These are phyloP conservation scores for Batillaria attramentaria DNA, from an alignment of 1,140 invertebrate species.

Conservation along the genomic window DNA sequence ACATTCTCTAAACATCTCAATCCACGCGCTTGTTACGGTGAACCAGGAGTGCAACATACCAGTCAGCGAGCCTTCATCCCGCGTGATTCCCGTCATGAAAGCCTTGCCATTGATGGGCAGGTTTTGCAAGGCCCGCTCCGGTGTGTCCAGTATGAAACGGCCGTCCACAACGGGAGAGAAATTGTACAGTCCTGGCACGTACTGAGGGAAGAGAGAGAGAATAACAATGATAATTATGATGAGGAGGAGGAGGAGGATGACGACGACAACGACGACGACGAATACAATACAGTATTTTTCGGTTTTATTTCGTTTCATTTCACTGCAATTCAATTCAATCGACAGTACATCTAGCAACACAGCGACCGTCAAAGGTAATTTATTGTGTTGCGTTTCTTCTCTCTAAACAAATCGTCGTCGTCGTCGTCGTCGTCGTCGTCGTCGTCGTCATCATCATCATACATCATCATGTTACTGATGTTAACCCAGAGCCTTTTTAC, in stretches of 20 bases:
- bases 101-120: slow-evolving; percentile 45
- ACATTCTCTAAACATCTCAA: too few species aligned
- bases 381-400: too few species aligned
- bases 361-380: too few species aligned
- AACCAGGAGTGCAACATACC: slow-evolving; percentile 29
- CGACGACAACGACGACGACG: neutral
- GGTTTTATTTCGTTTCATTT: neutral
- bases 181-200: slow-evolving; percentile 39
- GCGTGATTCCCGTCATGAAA: slow-evolving; percentile 50
- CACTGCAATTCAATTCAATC: neutral
- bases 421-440: too few species aligned
- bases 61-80: slow-evolving; percentile 50
- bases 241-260: neutral
- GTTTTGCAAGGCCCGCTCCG: slow-evolving; percentile 22
- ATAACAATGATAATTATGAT: neutral
- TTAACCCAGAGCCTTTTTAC: too few species aligned
- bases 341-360: too few species aligned
- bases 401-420: too few species aligned
- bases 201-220: slow-evolving; percentile 31
- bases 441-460: too few species aligned
- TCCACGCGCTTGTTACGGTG: too few species aligned
- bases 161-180: slow-evolving; percentile 51
- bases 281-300: neutral
- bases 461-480: too few species aligned
- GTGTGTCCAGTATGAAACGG: slow-evolving; percentile 32